A percentile compares a stretch with the other conserved stretches of the same genome.
These are phyloP conservation scores for Pseudomyrmex gracilis DNA, from an alignment of 1,140 invertebrate genomes.

Conservation along the genomic window DNA sequence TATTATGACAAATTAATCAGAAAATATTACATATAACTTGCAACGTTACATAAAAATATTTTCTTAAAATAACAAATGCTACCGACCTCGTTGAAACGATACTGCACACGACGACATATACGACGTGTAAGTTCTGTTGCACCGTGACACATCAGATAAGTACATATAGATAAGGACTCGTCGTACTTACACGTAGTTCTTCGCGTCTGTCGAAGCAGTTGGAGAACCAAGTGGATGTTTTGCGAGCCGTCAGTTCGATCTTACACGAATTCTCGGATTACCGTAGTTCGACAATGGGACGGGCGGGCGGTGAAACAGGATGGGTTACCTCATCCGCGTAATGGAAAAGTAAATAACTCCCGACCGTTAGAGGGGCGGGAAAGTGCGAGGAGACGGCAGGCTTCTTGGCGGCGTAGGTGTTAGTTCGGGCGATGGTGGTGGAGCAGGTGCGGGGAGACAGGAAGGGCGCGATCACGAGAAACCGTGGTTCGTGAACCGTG, in stretches of 20 bases:
- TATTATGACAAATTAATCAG: too few species aligned
- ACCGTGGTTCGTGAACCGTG: conserved; percentile 24
- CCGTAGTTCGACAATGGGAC: conserved; percentile 48
- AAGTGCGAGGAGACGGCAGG: background rate
- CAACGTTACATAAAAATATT: too few species aligned
- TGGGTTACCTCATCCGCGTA: conserved; percentile 58
- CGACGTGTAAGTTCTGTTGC: background rate
- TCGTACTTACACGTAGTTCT: conserved; percentile 24
- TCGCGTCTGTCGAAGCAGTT: conserved; percentile 26
- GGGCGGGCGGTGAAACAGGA: conserved; percentile 36
- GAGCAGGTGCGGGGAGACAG: background rate
- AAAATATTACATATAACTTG: too few species aligned
- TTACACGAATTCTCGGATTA: conserved; percentile 59
- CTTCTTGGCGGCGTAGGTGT: conserved; percentile 48
- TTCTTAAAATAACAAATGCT: conserved; percentile 14
- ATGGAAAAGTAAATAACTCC: conserved; percentile 64
- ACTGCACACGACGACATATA: background rate
- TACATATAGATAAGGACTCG: conserved; percentile 42
- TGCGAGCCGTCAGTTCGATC: conserved; percentile 53
- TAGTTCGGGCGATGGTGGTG: conserved; percentile 7
- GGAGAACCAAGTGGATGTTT: conserved; percentile 26
- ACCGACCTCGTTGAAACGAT: conserved; percentile 4
- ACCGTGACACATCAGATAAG: conserved; percentile 21
- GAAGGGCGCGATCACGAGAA: conserved; percentile 30
- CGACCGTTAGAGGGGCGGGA: conserved; percentile 11